Conservation (phyloP, 2,113 vertebrate genomes). For the Delphinus delphis region DNA sequence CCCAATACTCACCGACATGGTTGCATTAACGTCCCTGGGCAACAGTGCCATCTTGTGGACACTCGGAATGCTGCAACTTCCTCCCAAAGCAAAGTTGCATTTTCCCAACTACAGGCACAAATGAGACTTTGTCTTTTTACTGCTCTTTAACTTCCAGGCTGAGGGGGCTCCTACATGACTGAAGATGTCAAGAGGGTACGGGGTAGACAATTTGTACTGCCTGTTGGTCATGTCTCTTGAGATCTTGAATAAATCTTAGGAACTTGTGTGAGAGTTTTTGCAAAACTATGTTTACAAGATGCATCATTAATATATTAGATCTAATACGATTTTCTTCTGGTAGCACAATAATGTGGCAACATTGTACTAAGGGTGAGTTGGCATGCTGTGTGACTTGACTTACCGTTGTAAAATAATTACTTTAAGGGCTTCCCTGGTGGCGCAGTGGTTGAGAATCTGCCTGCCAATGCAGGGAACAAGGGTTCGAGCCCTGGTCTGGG, state of each 20-base stretch:
- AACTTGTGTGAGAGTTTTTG: not conserved
- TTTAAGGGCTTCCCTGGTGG: not conserved
- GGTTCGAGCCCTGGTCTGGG: too few species aligned
- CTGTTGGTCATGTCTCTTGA: not conserved
- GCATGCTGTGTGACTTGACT: not conserved
- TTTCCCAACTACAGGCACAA: conserved; percentile 72
- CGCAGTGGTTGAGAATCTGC: too few species aligned
- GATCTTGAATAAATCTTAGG: not conserved
- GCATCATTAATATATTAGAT: not conserved
- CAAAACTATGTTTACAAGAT: not conserved
- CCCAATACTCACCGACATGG: fast-evolving
- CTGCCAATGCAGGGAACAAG: too few species aligned
- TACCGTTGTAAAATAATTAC: not conserved
- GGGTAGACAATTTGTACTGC: not conserved
- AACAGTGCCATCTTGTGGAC: conserved; percentile 65
- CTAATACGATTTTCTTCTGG: not conserved
- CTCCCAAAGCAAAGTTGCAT: conserved; percentile 34
- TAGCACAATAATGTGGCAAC: not conserved
- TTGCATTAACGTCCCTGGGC: not conserved
- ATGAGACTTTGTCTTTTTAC: not conserved
- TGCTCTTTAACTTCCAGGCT: not conserved
- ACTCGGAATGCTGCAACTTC: not conserved
- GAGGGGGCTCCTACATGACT: not conserved
- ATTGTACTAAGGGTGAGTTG: not conserved
- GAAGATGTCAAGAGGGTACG: not conserved